Percentiles rank a stretch among this genome's conserved stretches.
phyloP scores from a whole-genome alignment of 2,797 vertebrate species.

The Gambelia wislizenii region DNA sequence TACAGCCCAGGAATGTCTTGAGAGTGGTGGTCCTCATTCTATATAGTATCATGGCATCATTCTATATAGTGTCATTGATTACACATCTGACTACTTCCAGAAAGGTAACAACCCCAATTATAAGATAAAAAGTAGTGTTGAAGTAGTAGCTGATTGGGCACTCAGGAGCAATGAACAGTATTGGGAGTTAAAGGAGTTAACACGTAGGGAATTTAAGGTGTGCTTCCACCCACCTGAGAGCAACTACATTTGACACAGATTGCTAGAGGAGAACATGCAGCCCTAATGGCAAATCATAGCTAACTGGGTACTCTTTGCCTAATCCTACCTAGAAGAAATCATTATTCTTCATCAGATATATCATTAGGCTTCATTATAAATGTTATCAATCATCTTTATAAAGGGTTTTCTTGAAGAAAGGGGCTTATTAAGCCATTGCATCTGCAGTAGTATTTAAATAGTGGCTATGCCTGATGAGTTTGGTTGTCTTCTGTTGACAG shows the following conservation, averaged over 20 bases:
- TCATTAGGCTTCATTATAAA: conserved; percentile 20
- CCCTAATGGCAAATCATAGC: background rate
- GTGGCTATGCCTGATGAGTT: background rate
- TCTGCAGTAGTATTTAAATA: background rate
- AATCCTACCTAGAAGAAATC: background rate
- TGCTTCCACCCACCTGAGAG: background rate
- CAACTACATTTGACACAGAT: background rate
- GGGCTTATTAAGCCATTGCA: background rate
- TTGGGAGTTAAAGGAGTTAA: no score
- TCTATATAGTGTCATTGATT: background rate
- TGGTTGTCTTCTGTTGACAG: background rate
- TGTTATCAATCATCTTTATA: conserved; percentile 10
- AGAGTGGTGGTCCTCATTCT: no score
- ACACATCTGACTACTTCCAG: background rate
- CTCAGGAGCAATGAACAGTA: background rate
- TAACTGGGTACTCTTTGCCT: background rate
- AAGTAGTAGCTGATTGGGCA: background rate
- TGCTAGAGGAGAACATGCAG: background rate
- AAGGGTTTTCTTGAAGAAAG: conserved; percentile 1
- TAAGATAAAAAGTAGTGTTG: background rate
- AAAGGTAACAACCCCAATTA: background rate
- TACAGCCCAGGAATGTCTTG: no score
- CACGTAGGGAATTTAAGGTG: background rate
- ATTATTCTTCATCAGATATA: conserved; percentile 5
- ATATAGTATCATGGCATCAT: background rate